These are phyloP conservation scores for Macrostomum cliftonense DNA, from an alignment of 2,888 invertebrate genomes.

Conservation along the genomic window DNA sequence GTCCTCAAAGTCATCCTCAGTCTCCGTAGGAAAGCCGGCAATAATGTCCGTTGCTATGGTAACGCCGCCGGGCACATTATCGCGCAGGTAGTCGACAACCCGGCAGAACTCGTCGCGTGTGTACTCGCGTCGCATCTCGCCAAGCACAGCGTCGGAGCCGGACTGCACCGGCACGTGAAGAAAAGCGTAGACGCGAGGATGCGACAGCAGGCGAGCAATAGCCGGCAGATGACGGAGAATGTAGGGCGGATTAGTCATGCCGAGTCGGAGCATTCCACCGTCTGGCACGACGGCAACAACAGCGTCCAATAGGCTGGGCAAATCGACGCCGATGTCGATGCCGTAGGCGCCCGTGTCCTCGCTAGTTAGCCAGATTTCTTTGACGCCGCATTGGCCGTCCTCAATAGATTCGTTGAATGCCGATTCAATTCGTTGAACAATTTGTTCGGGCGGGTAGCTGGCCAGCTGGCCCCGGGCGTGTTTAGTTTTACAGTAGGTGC, in stretches of 20 bases:
- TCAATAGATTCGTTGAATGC: slow-evolving; percentile 44
- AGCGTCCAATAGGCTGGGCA: slow-evolving; percentile 65
- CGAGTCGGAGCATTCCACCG: slow-evolving; percentile 50
- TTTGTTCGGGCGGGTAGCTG: slow-evolving; percentile 72
- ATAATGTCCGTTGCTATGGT: slow-evolving; percentile 94
- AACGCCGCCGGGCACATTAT: slow-evolving; percentile 62
- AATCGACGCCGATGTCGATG: slow-evolving; percentile 65
- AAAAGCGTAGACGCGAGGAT: slow-evolving; percentile 78
- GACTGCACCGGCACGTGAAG: slow-evolving; percentile 93
- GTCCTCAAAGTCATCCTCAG: slow-evolving; percentile 42
- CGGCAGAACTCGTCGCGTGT: slow-evolving; percentile 64
- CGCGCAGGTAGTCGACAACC: slow-evolving; percentile 52
- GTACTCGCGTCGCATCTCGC: slow-evolving; percentile 91
- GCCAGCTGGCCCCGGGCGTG: slow-evolving; percentile 89
- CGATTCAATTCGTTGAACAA: slow-evolving; percentile 63
- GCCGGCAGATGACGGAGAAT: slow-evolving; percentile 79
- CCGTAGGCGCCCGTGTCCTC: slow-evolving; percentile 97
- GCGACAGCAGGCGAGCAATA: slow-evolving; percentile 61
- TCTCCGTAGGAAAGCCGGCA: slow-evolving; percentile 93
- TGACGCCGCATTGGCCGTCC: slow-evolving; percentile 44
- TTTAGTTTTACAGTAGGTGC: slow-evolving; percentile 95
- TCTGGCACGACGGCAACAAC: slow-evolving; percentile 52
- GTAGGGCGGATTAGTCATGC: slow-evolving; percentile 97
- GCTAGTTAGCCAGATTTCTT: slow-evolving; percentile 89
- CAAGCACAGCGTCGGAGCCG: slow-evolving; percentile 74